phyloP scores from a whole-genome alignment of 2,888 invertebrate species.

The Drosophila subquinaria region DNA sequence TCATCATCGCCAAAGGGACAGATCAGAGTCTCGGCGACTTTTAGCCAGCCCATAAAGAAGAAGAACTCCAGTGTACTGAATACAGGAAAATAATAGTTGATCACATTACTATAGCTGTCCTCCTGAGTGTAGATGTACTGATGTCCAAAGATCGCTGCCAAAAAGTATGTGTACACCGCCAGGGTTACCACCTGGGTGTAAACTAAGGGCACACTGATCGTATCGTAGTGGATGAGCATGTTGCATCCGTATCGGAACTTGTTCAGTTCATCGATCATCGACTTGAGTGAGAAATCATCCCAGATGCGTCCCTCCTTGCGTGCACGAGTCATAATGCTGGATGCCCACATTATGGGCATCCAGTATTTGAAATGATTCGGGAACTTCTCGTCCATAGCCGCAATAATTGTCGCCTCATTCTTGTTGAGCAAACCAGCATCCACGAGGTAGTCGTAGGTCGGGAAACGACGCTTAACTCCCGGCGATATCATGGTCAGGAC shows the following conservation, averaged over 20 bases:
- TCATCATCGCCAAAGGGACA: slow-evolving; percentile 97
- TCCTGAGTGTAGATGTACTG: slow-evolving; percentile 90
- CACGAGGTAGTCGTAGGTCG: slow-evolving; percentile 92
- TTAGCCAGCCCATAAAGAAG: slow-evolving; percentile 95
- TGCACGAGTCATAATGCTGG: slow-evolving; percentile 94
- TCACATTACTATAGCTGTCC: slow-evolving; percentile 86
- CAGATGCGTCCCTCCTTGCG: slow-evolving; percentile 94
- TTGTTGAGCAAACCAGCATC: slow-evolving; percentile 92
- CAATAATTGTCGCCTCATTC: slow-evolving; percentile 92
- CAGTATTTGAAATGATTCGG: slow-evolving; percentile 95
- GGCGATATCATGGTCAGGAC: slow-evolving; percentile 94
- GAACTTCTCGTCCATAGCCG: slow-evolving; percentile 91
- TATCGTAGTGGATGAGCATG: slow-evolving; percentile 90
- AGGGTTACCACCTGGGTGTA: slow-evolving; percentile 97
- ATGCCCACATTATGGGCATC: slow-evolving; percentile 96
- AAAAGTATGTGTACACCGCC: slow-evolving; percentile 94
- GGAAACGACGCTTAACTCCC: slow-evolving; percentile 94
- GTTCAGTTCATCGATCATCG: slow-evolving; percentile 94
- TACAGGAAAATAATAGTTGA: slow-evolving; percentile 94
- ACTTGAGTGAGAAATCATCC: slow-evolving; percentile 96
- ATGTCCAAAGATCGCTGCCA: slow-evolving; percentile 93
- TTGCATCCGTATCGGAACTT: slow-evolving; percentile 92
- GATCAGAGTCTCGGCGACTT: slow-evolving; percentile 95
- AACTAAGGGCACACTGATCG: slow-evolving; percentile 90
- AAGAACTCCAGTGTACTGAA: slow-evolving; percentile 95